Evolutionary conservation across 2,113 vertebrate species (phyloP), one percentile per base, ranked within the genome.

Genomic region (Phyllostomus discolor): DNA sequence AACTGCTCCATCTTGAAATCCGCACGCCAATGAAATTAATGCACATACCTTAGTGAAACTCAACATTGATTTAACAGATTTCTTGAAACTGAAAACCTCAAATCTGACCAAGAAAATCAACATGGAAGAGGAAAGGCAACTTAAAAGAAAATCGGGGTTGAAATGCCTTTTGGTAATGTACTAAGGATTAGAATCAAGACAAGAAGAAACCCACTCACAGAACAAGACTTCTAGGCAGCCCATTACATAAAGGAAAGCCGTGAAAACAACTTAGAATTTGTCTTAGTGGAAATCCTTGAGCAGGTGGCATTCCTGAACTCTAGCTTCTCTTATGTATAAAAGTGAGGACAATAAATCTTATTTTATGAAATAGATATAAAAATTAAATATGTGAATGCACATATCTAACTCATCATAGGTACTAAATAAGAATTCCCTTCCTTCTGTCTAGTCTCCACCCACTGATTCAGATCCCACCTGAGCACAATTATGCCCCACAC

Each of bases 41-140:
- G 86, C 6, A 88, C 54, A 76, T 14, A 87, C 62, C 46, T 75
- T 33, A 57, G 28, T 84, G 43, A 59, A 91, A 54, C 15, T 87
- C 64, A 70, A 26, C 35, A 48, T 26, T 54, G 72, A 79, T 5
- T 52, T 89, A 82, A 93, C 75, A 95, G n/a, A 78, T 78, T 93
- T 94, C 50, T 85, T 92, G 26, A 79, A 88, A 96, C 48, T 31
- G 4, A 67, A 95, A 66, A 72, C 11, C 26, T 88, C 72, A 89
- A 12, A 52, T 62, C 54, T 88, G 4, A 11, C 52, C 31, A 48
- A 85, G 28, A 54, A 85, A 89, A 82, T 91, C 17, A 92, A 62
- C 79, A 86, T 16, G 28, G 17, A 80, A 91, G 67, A 64, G 48
- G 10, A 79, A 89, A 83, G 64, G n/a, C 5, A 87, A 70, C 35